phyloP scores from a whole-genome alignment of 2,888 invertebrate species.

The Ligdia adustata region DNA sequence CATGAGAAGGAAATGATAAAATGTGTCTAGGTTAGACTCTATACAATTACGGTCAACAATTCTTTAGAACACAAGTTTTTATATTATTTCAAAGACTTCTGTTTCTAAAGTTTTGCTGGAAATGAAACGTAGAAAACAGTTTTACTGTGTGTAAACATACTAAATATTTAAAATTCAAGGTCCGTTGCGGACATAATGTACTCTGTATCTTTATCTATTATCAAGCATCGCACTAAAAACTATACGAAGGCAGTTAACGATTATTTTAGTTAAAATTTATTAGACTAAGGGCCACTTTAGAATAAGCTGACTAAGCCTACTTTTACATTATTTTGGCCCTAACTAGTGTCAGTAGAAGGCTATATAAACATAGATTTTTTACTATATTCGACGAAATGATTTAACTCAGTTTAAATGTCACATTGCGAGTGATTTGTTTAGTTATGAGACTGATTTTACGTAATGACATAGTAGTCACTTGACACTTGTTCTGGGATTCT shows the following conservation, averaged over 20 bases:
- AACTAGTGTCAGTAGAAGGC: slow-evolving; percentile 49
- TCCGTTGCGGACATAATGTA: not conserved
- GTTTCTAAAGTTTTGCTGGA: too few species aligned
- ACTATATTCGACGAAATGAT: slow-evolving; percentile 6
- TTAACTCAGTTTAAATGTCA: slow-evolving; percentile 28
- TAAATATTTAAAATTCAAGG: too few species aligned
- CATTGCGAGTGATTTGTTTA: slow-evolving; percentile 50
- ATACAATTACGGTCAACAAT: too few species aligned
- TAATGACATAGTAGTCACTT: slow-evolving; percentile 66
- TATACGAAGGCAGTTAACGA: slow-evolving; percentile 36
- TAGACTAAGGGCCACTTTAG: slow-evolving; percentile 62
- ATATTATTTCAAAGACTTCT: too few species aligned
- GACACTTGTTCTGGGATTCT: slow-evolving; percentile 50
- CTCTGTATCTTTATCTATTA: slow-evolving; percentile 6
- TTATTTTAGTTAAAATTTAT: slow-evolving; percentile 73
- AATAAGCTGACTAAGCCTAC: slow-evolving; percentile 60
- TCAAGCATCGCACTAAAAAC: slow-evolving; percentile 9
- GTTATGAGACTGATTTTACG: slow-evolving; percentile 82
- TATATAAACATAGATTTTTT: slow-evolving; percentile 39
- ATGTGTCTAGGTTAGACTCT: too few species aligned
- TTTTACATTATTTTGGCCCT: slow-evolving; percentile 46
- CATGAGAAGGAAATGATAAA: too few species aligned
- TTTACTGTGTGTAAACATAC: too few species aligned
- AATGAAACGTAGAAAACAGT: too few species aligned
- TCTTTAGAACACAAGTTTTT: too few species aligned